A percentile compares a stretch with the other conserved stretches of the same genome.
Evolutionary conservation across 2,797 vertebrate genomes (phyloP).

Genomic region (Myripristis jacobus): DNA sequence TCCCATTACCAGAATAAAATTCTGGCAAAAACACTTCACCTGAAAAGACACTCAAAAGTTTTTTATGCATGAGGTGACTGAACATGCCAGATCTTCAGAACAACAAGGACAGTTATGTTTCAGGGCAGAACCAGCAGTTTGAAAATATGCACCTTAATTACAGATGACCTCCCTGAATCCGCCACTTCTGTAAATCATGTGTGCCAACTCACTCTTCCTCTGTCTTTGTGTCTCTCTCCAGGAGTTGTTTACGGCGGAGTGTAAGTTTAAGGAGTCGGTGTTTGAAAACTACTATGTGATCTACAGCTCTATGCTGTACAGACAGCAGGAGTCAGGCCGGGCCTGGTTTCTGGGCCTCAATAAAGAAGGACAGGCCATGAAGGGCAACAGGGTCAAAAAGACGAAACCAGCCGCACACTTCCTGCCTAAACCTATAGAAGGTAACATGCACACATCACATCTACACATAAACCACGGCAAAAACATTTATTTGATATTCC

Average conservation of each 20-base stretch:
- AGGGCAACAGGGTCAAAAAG: conserved; percentile 98
- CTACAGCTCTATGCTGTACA: conserved; percentile 98
- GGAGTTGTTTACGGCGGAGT: conserved; percentile 98
- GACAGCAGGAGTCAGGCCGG: conserved; percentile 96
- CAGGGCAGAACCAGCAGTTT: not conserved
- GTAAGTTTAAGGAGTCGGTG: conserved; percentile 99
- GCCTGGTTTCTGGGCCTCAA: conserved; percentile 97
- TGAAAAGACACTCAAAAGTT: no score
- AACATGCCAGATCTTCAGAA: not conserved
- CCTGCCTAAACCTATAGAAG: conserved; percentile 99
- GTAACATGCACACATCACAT: conserved; percentile 69
- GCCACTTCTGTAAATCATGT: conserved; percentile 2
- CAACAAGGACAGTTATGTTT: not conserved
- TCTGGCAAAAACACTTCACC: no score
- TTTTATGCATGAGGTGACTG: no score
- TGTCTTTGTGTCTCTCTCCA: conserved; percentile 62
- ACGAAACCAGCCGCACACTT: conserved; percentile 98
- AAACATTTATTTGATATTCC: no score
- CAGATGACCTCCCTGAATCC: not conserved
- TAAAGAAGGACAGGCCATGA: conserved; percentile 96
- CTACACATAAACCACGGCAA: no score
- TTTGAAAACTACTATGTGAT: conserved; percentile 99
- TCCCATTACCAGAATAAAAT: no score
- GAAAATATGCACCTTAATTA: not conserved
- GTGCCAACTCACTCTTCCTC: not conserved